phyloP scores from a whole-genome alignment of 1,140 invertebrate genomes.

The Carposina sasakii region DNA sequence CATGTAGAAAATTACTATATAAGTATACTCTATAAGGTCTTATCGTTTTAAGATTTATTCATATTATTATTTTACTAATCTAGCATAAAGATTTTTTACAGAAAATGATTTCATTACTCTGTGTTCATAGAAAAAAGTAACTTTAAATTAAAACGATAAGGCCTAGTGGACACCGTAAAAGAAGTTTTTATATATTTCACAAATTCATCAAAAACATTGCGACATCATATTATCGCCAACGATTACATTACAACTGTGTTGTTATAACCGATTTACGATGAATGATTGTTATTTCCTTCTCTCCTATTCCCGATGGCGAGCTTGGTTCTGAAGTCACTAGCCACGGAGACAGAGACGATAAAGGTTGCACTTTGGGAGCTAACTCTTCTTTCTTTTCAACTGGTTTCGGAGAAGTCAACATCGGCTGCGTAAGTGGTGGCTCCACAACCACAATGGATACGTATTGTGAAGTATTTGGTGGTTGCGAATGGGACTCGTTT shows the following conservation, averaged over 20 bases:
- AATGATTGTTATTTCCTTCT: slow-evolving; percentile 78
- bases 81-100: too few species aligned
- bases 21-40: too few species aligned
- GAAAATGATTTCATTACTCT: too few species aligned
- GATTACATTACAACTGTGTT: slow-evolving; percentile 79
- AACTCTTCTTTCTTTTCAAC: slow-evolving; percentile 47
- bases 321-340: slow-evolving; percentile 82
- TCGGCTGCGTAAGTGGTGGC: slow-evolving; percentile 61
- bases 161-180: too few species aligned
- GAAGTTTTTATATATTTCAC: background rate
- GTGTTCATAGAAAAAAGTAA: background rate
- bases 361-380: slow-evolving; percentile 56
- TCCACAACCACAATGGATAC: slow-evolving; percentile 74
- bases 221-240: background rate
- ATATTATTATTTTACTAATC: too few species aligned
- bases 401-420: slow-evolving; percentile 45
- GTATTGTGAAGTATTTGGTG: slow-evolving; percentile 70
- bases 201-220: background rate
- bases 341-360: slow-evolving; percentile 81
- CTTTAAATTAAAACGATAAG: background rate
- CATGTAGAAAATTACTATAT: too few species aligned
- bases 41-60: too few species aligned
- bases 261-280: slow-evolving; percentile 87
- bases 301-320: slow-evolving; percentile 76
- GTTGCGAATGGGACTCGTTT: slow-evolving; percentile 57